Evolutionary conservation across 2,888 invertebrate species (phyloP), one percentile per base, ranked within the genome.

Genomic region (Blastobasis adustella): DNA sequence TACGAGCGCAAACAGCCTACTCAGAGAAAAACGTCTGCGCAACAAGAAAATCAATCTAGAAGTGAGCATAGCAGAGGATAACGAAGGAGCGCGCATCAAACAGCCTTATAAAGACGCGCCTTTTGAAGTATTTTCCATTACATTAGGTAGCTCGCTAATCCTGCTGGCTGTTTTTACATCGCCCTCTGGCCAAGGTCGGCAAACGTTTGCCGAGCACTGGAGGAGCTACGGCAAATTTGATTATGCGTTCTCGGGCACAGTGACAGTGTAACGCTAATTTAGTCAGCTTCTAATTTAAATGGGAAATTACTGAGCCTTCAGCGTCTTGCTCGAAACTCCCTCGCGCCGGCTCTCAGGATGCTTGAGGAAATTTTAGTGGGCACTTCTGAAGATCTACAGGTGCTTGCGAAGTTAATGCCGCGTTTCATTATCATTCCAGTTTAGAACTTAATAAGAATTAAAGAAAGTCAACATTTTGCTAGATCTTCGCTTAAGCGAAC

Each of bases 81-180:
- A 63, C 62, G 55, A 55, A 52, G 54, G 43, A 58, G 62, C 63
- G 61, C 10, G 55, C 56, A 65, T 63, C 58, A 58, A 56, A 65
- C 55, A 49, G 52, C 64, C 65, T 68, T 62, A 65, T 64, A 49
- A 67, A 65, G 63, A 63, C 61, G 65, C 67, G 65, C 53, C 62
- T 65, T 79, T 72, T 75, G 72, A 76, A 74, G 71, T 68, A 71
- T 75, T 77, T 79, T 78, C 76, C 76, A 76, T 77, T 76, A 81
- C 72, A 76, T 77, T 78, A 75, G 69, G 74, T 73, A 73, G 70
- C 69, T 72, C 72, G 70, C 70, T 74, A 79, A 80, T 81, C 73
- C 71, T 59, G 66, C 61, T 66, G 71, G 68, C 69, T 64, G 66
- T 62, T 73, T 71, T 69, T 66, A 66, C 65, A 54, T 49, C 57